A percentile compares a stretch with the other conserved stretches of the same genome.
phyloP scores from a whole-genome alignment of 2,888 invertebrate species.

The Drosophila incognita region DNA sequence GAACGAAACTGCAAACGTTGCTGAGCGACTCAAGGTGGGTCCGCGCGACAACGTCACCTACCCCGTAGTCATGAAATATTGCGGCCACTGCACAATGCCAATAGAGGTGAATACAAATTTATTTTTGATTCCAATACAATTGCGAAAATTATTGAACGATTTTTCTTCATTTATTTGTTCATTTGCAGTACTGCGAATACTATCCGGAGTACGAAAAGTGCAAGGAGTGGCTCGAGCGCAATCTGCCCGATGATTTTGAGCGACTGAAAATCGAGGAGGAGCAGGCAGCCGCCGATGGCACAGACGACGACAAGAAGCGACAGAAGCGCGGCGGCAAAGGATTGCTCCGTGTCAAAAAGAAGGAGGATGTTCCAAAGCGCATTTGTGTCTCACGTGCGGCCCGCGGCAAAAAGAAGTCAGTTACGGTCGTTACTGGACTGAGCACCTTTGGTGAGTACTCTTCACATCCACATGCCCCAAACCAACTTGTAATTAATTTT shows the following conservation, averaged over 20 bases:
- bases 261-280: slow-evolving; percentile 89
- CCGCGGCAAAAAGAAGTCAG: slow-evolving; percentile 99
- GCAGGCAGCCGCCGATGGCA: slow-evolving; percentile 89
- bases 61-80: slow-evolving; percentile 94
- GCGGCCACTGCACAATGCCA: slow-evolving; percentile 97
- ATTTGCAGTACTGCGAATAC: slow-evolving; percentile 96
- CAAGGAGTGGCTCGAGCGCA: slow-evolving; percentile 97
- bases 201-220: slow-evolving; percentile 99
- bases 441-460: slow-evolving; percentile 92
- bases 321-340: slow-evolving; percentile 99
- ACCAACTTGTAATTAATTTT: background rate
- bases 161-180: background rate
- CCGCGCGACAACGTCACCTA: slow-evolving; percentile 91
- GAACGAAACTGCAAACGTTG: slow-evolving; percentile 87
- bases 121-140: background rate
- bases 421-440: slow-evolving; percentile 98
- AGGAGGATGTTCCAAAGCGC: slow-evolving; percentile 94
- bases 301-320: slow-evolving; percentile 96
- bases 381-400: slow-evolving; percentile 95
- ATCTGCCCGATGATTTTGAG: slow-evolving; percentile 96
- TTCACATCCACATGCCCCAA: background rate
- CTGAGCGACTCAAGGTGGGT: slow-evolving; percentile 87
- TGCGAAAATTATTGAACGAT: background rate
- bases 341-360: slow-evolving; percentile 97
- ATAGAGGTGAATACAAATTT: slow-evolving; percentile 88